Percentiles rank a stretch among this genome's conserved stretches.
These are phyloP conservation scores for Reinhardtius hippoglossoides DNA, from an alignment of 2,113 vertebrate species.

Conservation along the genomic window DNA sequence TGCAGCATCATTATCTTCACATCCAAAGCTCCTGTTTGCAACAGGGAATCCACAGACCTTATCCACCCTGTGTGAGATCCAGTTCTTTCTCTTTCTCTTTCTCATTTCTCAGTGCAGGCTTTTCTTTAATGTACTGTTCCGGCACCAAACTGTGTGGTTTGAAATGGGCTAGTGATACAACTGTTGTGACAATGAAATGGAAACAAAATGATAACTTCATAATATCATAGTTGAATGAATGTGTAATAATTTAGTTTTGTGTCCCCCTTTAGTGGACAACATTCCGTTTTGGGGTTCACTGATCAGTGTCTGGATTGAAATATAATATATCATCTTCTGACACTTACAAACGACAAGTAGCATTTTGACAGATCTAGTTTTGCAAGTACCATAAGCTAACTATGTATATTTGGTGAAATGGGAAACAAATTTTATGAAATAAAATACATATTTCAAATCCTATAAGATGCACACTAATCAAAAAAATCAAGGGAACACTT, in stretches of 20 bases:
- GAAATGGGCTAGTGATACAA: background rate
- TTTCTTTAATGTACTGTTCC: background rate
- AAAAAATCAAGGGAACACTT: no score
- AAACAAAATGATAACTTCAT: background rate
- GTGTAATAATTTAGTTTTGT: no score
- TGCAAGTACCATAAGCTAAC: background rate
- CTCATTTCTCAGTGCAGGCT: conserved; percentile 5
- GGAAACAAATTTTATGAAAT: background rate
- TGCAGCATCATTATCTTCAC: conserved; percentile 59
- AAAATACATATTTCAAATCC: background rate
- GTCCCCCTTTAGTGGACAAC: background rate
- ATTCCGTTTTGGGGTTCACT: background rate
- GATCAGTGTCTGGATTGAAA: background rate
- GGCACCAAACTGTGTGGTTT: background rate
- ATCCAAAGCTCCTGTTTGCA: conserved; percentile 48
- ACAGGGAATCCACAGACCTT: conserved; percentile 40
- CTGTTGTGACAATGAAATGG: background rate
- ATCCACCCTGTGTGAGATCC: conserved; percentile 24
- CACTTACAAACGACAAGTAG: background rate
- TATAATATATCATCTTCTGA: background rate
- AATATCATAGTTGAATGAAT: no score
- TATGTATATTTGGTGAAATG: background rate
- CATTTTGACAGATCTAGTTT: background rate
- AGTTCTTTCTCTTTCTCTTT: background rate
- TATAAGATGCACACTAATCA: no score